Conservation (phyloP, 2,888 invertebrate species). For the Ectemnius lituratus region DNA sequence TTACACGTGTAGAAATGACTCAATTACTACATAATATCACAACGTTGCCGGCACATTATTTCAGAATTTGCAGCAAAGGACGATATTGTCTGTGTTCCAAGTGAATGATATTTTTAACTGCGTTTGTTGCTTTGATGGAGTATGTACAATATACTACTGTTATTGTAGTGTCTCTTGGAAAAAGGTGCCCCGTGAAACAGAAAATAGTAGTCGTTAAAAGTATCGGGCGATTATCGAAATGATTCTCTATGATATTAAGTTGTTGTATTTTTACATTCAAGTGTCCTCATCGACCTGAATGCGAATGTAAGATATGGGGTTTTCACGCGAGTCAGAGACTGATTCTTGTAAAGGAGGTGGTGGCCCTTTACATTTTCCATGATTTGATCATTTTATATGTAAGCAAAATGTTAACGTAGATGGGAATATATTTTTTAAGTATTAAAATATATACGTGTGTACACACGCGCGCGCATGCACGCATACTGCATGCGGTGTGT, state of each 20-base stretch:
- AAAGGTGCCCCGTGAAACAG: conserved; percentile 24
- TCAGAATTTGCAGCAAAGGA: conserved; percentile 54
- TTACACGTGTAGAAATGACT: conserved; percentile 23
- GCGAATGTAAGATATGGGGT: not conserved
- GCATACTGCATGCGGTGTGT: conserved; percentile 28
- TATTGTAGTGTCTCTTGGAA: conserved; percentile 35
- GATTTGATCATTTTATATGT: conserved; percentile 61
- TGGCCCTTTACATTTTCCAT: conserved; percentile 56
- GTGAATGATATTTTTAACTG: conserved; percentile 41
- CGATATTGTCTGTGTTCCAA: conserved; percentile 5
- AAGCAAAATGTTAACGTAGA: conserved; percentile 41
- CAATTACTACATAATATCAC: conserved; percentile 2
- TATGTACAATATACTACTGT: conserved; percentile 26
- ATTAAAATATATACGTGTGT: conserved; percentile 43
- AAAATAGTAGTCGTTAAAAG: conserved; percentile 22
- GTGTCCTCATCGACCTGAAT: not conserved
- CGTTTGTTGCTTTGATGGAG: conserved; percentile 42
- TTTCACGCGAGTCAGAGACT: conserved; percentile 52
- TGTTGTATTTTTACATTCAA: conserved; percentile 38
- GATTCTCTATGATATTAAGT: conserved; percentile 23
- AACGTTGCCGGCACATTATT: conserved; percentile 27
- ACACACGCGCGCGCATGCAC: conserved; percentile 16
- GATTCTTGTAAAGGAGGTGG: conserved; percentile 52
- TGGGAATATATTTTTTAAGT: conserved; percentile 62
- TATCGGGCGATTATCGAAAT: conserved; percentile 19